These are phyloP conservation scores for Marmota monax DNA, from an alignment of 2,113 vertebrate genomes.

Conservation along the genomic window DNA sequence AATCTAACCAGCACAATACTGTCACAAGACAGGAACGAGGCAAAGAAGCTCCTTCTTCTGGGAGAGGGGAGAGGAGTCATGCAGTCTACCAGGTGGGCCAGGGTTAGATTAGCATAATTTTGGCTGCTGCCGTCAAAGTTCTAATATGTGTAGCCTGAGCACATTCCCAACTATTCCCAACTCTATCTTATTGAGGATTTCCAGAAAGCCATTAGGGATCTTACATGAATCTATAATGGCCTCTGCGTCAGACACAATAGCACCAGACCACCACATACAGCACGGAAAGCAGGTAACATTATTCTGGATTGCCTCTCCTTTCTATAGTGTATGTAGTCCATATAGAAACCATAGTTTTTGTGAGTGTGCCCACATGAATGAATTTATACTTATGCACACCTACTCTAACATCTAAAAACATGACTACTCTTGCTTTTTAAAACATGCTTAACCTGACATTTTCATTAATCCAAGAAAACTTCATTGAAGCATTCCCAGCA, in stretches of 20 bases:
- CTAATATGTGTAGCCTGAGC: not conserved
- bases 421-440: slow-evolving; percentile 57
- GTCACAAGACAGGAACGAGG: not conserved
- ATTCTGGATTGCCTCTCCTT: not conserved
- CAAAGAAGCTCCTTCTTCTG: slow-evolving; percentile 2
- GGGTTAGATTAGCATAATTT: not conserved
- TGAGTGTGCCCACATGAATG: not conserved
- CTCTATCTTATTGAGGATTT: slow-evolving; percentile 7
- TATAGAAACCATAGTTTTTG: not conserved
- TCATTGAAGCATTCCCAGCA: slow-evolving; percentile 57
- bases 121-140: not conserved
- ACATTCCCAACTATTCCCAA: slow-evolving; percentile 27
- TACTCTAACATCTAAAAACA: slow-evolving; percentile 23
- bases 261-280: not conserved
- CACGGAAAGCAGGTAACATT: not conserved
- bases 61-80: not conserved
- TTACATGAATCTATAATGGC: slow-evolving; percentile 20
- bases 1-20: not conserved
- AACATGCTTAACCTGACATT: slow-evolving; percentile 48
- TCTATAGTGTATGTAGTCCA: not conserved
- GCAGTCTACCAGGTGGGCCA: not conserved
- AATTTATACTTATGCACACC: not conserved
- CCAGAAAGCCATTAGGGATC: not conserved
- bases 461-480: slow-evolving; percentile 72
- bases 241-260: not conserved